Percentiles rank a stretch among this genome's conserved stretches.
These are phyloP conservation scores for Diploscapter pachys DNA, from an alignment of 1,140 invertebrate species.

Conservation along the genomic window DNA sequence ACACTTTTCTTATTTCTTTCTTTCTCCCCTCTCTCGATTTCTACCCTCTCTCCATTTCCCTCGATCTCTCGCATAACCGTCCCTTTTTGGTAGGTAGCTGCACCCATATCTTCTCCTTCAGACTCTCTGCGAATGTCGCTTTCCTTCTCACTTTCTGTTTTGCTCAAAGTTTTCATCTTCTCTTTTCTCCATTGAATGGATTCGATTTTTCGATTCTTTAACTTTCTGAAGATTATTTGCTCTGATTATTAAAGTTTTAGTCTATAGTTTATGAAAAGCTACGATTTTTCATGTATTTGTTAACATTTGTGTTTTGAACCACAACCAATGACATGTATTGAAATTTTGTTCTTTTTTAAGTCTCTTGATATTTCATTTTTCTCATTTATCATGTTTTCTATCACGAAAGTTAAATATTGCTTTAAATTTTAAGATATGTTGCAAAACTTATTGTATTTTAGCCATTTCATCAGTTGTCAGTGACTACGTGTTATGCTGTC, in stretches of 20 bases:
- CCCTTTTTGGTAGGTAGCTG: neutral
- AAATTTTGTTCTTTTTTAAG: slow-evolving; percentile 11
- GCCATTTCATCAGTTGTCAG: no score
- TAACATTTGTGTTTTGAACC: neutral
- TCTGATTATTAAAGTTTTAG: no score
- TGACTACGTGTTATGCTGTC: no score
- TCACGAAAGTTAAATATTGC: no score
- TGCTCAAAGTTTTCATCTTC: slow-evolving; percentile 8
- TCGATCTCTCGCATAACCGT: no score
- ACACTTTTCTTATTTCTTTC: no score
- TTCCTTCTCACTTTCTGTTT: slow-evolving; percentile 3
- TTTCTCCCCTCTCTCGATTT: no score
- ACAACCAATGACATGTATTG: slow-evolving; percentile 10
- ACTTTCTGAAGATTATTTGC: neutral
- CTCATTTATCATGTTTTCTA: neutral
- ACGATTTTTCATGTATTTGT: neutral
- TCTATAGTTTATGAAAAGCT: neutral
- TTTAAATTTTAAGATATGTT: no score
- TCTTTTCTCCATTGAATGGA: neutral
- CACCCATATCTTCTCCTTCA: slow-evolving; percentile 11
- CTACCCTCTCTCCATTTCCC: no score
- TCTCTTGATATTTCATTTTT: neutral
- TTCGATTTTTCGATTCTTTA: slow-evolving; percentile 1
- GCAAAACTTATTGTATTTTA: no score
- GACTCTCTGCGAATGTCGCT: neutral